Conservation (phyloP, 2,113 vertebrate species). For the Misgurnus anguillicaudatus region DNA sequence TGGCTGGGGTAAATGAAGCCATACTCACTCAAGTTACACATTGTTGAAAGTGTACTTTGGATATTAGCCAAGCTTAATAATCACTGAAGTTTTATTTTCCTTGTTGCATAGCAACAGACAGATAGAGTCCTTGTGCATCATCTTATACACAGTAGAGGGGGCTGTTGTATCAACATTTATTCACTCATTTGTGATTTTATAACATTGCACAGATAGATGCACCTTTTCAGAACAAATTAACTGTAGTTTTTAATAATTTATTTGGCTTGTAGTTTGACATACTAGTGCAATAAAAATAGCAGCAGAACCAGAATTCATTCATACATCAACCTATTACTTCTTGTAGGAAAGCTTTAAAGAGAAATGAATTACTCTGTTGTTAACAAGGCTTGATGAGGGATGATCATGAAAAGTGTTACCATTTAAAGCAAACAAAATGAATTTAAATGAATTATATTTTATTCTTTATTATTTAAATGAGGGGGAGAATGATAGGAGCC, state of each 20-base stretch:
- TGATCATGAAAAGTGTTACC: not conserved
- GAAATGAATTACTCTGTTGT: not conserved
- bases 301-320: not conserved
- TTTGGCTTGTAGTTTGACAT: not conserved
- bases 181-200: not conserved
- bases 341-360: too few relatives aligned
- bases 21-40: not conserved
- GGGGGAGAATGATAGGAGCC: not conserved
- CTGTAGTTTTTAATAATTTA: not conserved
- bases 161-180: slow-evolving; percentile 41
- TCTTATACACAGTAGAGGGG: slow-evolving; percentile 37
- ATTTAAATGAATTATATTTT: not conserved
- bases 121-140: not conserved
- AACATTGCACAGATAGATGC: not conserved
- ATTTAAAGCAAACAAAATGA: slow-evolving; percentile 9
- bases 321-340: not conserved
- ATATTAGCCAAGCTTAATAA: not conserved
- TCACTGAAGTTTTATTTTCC: not conserved
- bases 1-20: not conserved
- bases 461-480: slow-evolving; percentile 28
- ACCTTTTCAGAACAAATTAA: not conserved
- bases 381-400: not conserved
- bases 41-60: not conserved
- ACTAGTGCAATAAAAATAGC: not conserved
- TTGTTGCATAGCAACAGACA: not conserved